A percentile compares a stretch with the other conserved stretches of the same genome.
Evolutionary conservation across 2,113 vertebrate genomes (phyloP).

Genomic region (Engraulis encrasicolus): DNA sequence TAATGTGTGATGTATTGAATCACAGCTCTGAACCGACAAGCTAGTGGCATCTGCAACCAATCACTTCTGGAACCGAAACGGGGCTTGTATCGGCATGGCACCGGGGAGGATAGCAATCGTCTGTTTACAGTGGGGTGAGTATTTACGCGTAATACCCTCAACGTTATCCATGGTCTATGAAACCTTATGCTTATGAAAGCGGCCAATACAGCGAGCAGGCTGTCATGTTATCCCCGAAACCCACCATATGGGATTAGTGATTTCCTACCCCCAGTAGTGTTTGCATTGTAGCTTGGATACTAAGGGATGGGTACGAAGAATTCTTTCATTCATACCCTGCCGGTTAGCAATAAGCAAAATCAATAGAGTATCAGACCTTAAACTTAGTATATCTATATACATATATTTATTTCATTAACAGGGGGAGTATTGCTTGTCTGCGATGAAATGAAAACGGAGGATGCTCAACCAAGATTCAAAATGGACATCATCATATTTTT

Average conservation of each 20-base stretch:
- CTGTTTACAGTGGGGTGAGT: slow-evolving; percentile 71
- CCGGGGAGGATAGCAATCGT: slow-evolving; percentile 59
- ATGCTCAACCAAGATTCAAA: not conserved
- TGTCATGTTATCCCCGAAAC: not conserved
- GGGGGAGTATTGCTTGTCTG: not conserved
- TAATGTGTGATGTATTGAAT: not conserved
- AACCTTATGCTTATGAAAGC: not conserved
- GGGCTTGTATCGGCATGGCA: slow-evolving; percentile 55
- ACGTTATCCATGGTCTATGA: not conserved
- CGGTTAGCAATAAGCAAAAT: not conserved
- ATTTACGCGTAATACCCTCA: not conserved
- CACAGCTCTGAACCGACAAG: not conserved
- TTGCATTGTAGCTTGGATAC: not conserved
- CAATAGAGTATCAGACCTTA: not conserved
- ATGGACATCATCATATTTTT: not conserved
- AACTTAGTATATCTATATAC: no score
- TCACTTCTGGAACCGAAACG: slow-evolving; percentile 8
- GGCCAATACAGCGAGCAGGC: not conserved
- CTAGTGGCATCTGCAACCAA: not conserved
- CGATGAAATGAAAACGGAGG: not conserved
- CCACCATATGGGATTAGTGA: not conserved
- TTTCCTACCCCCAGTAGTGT: not conserved
- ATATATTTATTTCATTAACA: not conserved
- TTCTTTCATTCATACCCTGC: not conserved
- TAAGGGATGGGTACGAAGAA: not conserved